Conservation (phyloP, 2,113 vertebrate species). For the Pongo abelii region DNA sequence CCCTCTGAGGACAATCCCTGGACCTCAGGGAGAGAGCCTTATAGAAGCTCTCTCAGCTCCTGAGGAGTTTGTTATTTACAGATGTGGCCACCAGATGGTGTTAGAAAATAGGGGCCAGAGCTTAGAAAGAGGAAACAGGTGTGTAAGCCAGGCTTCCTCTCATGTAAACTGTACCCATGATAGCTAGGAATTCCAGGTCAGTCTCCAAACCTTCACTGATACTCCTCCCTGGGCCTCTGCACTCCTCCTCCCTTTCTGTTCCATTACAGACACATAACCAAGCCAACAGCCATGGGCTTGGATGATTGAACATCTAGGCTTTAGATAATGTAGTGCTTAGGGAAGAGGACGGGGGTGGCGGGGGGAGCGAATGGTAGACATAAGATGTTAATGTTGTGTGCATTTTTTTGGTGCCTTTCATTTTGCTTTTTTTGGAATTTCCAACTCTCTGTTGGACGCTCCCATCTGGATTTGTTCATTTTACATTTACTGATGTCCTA, state of each 20-base stretch:
- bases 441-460: neutral
- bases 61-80: neutral
- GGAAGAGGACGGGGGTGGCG: neutral
- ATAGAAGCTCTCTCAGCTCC: neutral
- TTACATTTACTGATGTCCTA: neutral
- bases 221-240: neutral
- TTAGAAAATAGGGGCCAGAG: conserved; percentile 44
- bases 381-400: neutral
- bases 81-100: conserved; percentile 68
- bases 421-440: neutral
- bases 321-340: neutral
- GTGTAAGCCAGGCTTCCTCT: neutral
- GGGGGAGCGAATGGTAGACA: neutral
- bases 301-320: neutral
- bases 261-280: neutral
- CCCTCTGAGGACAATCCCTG: neutral
- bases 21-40: neutral
- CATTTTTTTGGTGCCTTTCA: neutral
- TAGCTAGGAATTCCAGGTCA: neutral
- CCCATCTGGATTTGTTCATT: neutral
- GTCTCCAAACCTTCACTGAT: neutral
- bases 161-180: neutral
- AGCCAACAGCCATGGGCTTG: neutral
- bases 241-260: neutral
- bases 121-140: neutral